phyloP scores from a whole-genome alignment of 1,140 invertebrate species.

The Drosophila rhopaloa region DNA sequence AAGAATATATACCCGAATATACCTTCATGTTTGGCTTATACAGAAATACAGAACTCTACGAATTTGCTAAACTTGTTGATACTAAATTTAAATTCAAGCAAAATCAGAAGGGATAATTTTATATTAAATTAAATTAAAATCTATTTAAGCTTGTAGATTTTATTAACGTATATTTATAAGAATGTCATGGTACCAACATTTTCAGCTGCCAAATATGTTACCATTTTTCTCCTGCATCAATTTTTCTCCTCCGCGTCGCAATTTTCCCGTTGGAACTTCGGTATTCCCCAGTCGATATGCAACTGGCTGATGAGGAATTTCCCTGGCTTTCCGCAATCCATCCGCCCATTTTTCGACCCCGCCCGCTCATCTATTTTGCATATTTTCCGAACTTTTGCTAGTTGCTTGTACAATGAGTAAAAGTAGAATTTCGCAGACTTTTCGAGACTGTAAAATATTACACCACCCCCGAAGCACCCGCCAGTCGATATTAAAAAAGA shows the following conservation, averaged over 20 bases:
- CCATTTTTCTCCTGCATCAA: not conserved
- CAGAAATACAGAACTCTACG: too few relatives aligned
- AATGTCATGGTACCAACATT: not conserved
- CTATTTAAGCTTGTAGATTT: too few relatives aligned
- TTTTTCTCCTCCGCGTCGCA: conserved; percentile 3
- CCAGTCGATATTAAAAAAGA: conserved; percentile 70
- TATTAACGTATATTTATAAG: too few relatives aligned
- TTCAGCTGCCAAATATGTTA: not conserved
- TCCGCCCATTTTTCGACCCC: not conserved
- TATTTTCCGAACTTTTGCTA: conserved; percentile 65
- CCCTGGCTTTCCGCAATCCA: conserved; percentile 4
- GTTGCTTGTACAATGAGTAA: conserved; percentile 36
- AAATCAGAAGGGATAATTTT: too few relatives aligned
- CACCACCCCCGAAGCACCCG: conserved; percentile 19
- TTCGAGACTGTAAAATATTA: conserved; percentile 57
- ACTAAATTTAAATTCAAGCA: too few relatives aligned
- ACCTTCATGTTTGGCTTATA: too few relatives aligned
- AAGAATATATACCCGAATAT: too few relatives aligned
- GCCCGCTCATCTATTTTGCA: conserved; percentile 57
- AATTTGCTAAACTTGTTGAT: too few relatives aligned
- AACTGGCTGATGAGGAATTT: conserved; percentile 21
- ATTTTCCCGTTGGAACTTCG: not conserved
- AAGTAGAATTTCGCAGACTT: conserved; percentile 29
- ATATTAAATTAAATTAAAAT: too few relatives aligned
- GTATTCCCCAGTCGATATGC: conserved; percentile 45